Base-by-base conservation (phyloP, 2,113 vertebrate genomes). In the Cynopterus brachyotis region DNA sequence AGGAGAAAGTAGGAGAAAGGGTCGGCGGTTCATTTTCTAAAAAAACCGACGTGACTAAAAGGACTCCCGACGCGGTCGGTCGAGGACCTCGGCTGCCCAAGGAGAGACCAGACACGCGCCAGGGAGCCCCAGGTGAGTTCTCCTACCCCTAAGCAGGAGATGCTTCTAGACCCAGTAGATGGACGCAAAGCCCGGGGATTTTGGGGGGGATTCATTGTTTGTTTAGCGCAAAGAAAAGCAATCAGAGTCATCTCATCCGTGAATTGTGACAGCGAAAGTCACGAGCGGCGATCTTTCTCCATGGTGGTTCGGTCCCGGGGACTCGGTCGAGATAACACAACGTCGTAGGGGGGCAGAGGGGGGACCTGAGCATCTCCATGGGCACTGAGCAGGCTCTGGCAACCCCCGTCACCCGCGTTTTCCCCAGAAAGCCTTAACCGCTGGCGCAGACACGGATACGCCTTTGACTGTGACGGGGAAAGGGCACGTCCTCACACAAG, bases 391-490 rank as follows among this genome's bases (percentile, higher is more conserved):
- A 81, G 45, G 28, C 60, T 76, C 26, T 67, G 26, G 85, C 30
- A 76, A n/a, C 94, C 93, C 9, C 30, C 26, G 59, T n/a, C 5
- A 75, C 19, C 19, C 42, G 1, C 0, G 47, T 83, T 94, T 88
- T 76, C 15, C 59, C 32, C 60, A 67, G 60, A 94, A 26, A 84
- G 10, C 37, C 85, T 45, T 35, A 59, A 72, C 30, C 30, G 26
- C 93, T 76, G 66, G 53, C 85, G 59, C 73, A 85, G 45, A 75
- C 13, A 73, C 2, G 5, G 72, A 53, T 72, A 69, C 3, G 50
- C 66, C 94, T 96, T 94, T 16, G 15, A 90, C 96, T 96, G 55
- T 81, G 30, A 76, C 62, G 75, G 95, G 11, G 47, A 96, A 97
- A 96, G 93, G 72, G 76, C 70, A 88, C 57, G 62, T 87, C 72